Evolutionary conservation across 2,797 vertebrate species (phyloP), one percentile per base, ranked within the genome.

Genomic region (Sebastes nivosus): DNA sequence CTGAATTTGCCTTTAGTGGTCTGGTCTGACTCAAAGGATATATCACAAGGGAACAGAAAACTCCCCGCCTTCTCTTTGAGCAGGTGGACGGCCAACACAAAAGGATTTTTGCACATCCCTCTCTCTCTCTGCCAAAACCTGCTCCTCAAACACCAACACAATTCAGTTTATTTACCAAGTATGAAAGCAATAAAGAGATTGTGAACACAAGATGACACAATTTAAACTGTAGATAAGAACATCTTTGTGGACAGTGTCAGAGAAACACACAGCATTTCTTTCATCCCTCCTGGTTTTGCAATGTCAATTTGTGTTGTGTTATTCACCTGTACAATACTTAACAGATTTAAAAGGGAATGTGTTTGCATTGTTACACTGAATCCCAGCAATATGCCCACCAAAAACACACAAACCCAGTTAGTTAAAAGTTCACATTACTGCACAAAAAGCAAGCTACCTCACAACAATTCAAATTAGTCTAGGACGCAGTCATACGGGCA

Each of bases 1-100:
- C 66, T 85, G 85, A 75, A 71, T 82, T 69, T 77, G 73, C 83
- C 80, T 67, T 42, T 77, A 61, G 85, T 81, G 88, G 73, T 75
- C 79, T 72, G 59, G 52, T 79, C 55, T 86, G 81, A 88, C 84
- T 89, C 83, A 91, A 83, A 82, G n/a, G 60, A 84, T 52, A 77
- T 72, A 61, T 85, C 87, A 69, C 61, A 46, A 74, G 79, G 79
- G 81, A 77, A 42, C 29, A 84, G 59, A 75, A n/a, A 84, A 42
- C 71, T 77, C 58, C 20, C 30, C 0, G 16, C 54, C 52, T 75
- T 71, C 73, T 83, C 34, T 73, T 73, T 14, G 9, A 76, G 61
- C 73, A 82, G 81, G 77, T 83, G 67, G 34, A 85, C 24, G 14
- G 71, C 54, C 71, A 78, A 67, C 46, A 75, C 24, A 69, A 74